Base-by-base conservation (phyloP, 2,113 vertebrate genomes). In the Porphyrio hochstetteri region DNA sequence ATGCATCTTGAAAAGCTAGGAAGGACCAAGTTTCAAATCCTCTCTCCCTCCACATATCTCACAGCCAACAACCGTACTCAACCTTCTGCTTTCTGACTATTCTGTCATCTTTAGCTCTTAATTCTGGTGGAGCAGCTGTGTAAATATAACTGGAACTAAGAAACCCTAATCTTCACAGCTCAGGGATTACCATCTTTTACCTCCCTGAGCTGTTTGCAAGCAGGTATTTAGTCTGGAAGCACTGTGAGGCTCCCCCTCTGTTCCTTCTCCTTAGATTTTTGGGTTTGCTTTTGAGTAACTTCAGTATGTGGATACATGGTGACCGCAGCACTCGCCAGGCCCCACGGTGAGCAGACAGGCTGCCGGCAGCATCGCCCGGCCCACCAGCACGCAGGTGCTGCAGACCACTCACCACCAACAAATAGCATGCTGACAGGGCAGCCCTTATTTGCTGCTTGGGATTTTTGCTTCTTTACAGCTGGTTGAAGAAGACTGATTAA, bases 131-230 rank as follows among this genome's bases (percentile, higher is more conserved):
- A 87, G 38, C 87, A 91, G 84, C 78, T 89, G 82, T 53, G 50
- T 69, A 96, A 95, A 95, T 91, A 95, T 31, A 95, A 77, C 89
- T 53, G 44, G 21, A 87, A 82, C 84, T 72, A 91, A 95, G 94
- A 89, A 85, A 82, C 9, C 18, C 5, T 79, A 82, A 95, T 69
- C 89, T 87, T 90, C 67, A 67, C 88, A 74, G 60, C 83, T 46
- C 69, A 33, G 78, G 76, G 89, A 95, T 92, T 88, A 92, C 31
- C 44, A 61, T 77, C 57, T 88, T 15, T 89, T 85, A 69, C 59
- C 82, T 86, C 57, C 40, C 75, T 67, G 74, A 85, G 67, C 75
- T 44, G 17, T 80, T 72, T 57, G 40, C 78, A 72, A 72, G 82
- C 59, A 88, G 71, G 50, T 70, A 92, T 68, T 90, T 78, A 50